Evolutionary conservation across 2,113 vertebrate genomes (phyloP), one percentile per base, ranked within the genome.

Genomic region (Panthera leo): DNA sequence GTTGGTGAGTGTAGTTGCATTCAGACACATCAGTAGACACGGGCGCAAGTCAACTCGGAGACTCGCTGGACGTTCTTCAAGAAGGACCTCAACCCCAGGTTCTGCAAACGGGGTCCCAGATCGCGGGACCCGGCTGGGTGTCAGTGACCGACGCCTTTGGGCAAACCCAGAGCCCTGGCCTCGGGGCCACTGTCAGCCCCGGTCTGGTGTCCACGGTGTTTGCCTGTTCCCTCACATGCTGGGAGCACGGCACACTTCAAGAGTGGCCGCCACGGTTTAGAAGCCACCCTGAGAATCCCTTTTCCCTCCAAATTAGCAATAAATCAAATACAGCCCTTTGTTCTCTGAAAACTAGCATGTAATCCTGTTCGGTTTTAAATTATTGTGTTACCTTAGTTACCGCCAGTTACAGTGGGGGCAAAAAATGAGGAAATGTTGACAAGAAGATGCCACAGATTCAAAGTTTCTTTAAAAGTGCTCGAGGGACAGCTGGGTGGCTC

Each of bases 41-140:
- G 11, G 36, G 27, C 15, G 4, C 53, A 3, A 48, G 55, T 7
- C 10, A 10, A 10, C 11, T 21, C 39, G 7, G 18, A 36, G 78
- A 31, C 5, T 1, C 4, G 0, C 3, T 15, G 9, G 31, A 6
- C 31, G 0, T 4, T 34, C 2, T 4, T 25, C 13, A 36, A 5
- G 36, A 27, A 31, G 39, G 15, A 36, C 5, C 16, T 48, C 19
- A 1, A 18, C 13, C 2, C 29, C 63, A 1, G 3, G 18, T 11
- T 15, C 25, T 4, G 8, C 48, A n/a, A 8, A 12, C 42, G 13
- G 2, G 5, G 16, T 63, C 51, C 55, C 3, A 11, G 78, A 39
- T 1, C 27, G 9, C 0, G 1, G 6, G 25, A 9, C 34, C 14
- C 7, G 0, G 0, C 29, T 27, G 6, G 9, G 42, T 27, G 10